phyloP scores from a whole-genome alignment of 2,113 vertebrate species.

The Nipponia nippon region DNA sequence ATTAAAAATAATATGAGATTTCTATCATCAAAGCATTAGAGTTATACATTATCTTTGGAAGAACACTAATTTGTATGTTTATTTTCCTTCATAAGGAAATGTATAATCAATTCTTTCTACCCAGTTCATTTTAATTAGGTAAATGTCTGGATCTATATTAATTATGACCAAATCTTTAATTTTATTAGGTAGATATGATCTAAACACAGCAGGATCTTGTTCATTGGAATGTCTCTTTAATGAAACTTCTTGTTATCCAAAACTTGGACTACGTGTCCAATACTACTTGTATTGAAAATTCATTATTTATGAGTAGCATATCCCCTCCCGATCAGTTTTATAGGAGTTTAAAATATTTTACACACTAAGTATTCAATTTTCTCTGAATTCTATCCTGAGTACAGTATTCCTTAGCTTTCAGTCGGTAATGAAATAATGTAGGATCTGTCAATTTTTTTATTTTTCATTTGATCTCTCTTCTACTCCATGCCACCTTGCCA shows the following conservation, averaged over 20 bases:
- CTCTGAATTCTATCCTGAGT: neutral
- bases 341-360: neutral
- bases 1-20: slow-evolving; percentile 36
- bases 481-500: neutral
- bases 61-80: slow-evolving; percentile 27
- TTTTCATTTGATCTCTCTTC: neutral
- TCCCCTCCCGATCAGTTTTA: neutral
- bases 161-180: slow-evolving; percentile 44
- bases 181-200: slow-evolving; percentile 37
- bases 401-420: neutral
- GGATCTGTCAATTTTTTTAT: neutral
- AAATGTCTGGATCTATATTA: slow-evolving; percentile 31
- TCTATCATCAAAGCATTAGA: slow-evolving; percentile 33
- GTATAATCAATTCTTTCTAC: slow-evolving; percentile 38
- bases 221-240: neutral
- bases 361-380: neutral
- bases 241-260: neutral
- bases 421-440: neutral
- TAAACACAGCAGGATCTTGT: slow-evolving; percentile 11
- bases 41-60: slow-evolving; percentile 22
- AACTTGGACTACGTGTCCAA: neutral
- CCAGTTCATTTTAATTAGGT: slow-evolving; percentile 40
- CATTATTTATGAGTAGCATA: neutral
- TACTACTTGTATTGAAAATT: neutral
- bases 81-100: slow-evolving; percentile 40